phyloP scores from a whole-genome alignment of 2,797 vertebrate species.

The Sebastes nivosus region DNA sequence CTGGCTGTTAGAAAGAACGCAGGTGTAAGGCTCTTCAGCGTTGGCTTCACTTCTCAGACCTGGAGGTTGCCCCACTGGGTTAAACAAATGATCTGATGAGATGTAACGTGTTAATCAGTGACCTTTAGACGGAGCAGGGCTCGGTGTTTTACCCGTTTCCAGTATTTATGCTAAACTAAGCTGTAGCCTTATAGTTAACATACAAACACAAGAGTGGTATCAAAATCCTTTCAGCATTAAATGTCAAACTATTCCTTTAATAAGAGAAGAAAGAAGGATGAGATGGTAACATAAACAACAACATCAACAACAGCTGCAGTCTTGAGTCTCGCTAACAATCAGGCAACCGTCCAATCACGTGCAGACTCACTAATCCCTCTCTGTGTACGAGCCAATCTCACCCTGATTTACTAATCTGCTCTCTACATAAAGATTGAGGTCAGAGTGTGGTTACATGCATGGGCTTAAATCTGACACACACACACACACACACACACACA shows the following conservation, averaged over 20 bases:
- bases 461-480: slow-evolving; percentile 54
- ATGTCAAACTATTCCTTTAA: neutral
- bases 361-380: slow-evolving; percentile 60
- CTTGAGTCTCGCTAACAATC: slow-evolving; percentile 27
- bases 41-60: too few species aligned
- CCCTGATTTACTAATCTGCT: slow-evolving; percentile 66
- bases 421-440: slow-evolving; percentile 71
- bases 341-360: slow-evolving; percentile 59
- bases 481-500: neutral
- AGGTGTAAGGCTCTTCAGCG: too few species aligned
- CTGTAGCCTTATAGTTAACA: neutral
- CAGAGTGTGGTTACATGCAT: slow-evolving; percentile 56
- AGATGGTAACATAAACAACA: neutral
- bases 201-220: neutral
- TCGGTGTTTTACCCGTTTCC: fast-evolving
- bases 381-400: slow-evolving; percentile 49
- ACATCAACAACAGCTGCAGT: slow-evolving; percentile 12
- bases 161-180: neutral
- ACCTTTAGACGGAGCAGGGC: too few species aligned
- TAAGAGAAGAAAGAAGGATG: neutral
- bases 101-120: too few species aligned
- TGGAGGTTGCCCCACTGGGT: too few species aligned
- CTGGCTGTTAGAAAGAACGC: too few species aligned
- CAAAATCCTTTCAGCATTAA: neutral
- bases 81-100: too few species aligned